phyloP scores from a whole-genome alignment of 2,888 invertebrate species.

The Callosobruchus maculatus region DNA sequence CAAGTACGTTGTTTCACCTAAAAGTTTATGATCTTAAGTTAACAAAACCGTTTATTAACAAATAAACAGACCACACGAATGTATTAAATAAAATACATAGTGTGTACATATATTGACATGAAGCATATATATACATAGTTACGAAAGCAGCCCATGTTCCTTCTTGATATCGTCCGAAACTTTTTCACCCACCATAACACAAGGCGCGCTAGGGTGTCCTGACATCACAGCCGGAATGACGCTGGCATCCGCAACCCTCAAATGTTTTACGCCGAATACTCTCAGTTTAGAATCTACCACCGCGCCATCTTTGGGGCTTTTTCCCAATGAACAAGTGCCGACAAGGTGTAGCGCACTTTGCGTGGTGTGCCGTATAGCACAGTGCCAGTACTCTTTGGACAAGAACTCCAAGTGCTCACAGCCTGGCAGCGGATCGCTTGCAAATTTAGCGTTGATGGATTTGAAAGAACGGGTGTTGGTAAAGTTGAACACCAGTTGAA shows the following conservation, averaged over 20 bases:
- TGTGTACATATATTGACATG: neutral
- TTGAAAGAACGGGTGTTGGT: conserved; percentile 52
- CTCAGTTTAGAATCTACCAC: conserved; percentile 61
- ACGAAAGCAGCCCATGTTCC: conserved; percentile 23
- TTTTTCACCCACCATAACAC: conserved; percentile 68
- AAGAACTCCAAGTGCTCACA: conserved; percentile 52
- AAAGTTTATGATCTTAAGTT: too few relatives aligned
- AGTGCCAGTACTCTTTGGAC: conserved; percentile 66
- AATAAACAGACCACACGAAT: too few relatives aligned
- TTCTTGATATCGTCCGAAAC: conserved; percentile 60
- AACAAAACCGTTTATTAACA: too few relatives aligned
- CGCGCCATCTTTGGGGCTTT: conserved; percentile 53
- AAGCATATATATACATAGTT: neutral
- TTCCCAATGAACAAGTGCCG: conserved; percentile 68
- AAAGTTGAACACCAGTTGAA: conserved; percentile 43
- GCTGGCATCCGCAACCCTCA: conserved; percentile 65
- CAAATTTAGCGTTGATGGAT: conserved; percentile 49
- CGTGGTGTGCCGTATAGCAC: conserved; percentile 48
- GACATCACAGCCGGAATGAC: conserved; percentile 60
- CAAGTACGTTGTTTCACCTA: too few relatives aligned
- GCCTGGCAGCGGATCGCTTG: conserved; percentile 24
- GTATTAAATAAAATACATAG: neutral
- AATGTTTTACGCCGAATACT: conserved; percentile 56
- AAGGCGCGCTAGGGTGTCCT: conserved; percentile 64
- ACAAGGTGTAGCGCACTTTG: conserved; percentile 58